Base-by-base conservation (phyloP, 1,140 invertebrate species). In the Aphis craccivora region DNA sequence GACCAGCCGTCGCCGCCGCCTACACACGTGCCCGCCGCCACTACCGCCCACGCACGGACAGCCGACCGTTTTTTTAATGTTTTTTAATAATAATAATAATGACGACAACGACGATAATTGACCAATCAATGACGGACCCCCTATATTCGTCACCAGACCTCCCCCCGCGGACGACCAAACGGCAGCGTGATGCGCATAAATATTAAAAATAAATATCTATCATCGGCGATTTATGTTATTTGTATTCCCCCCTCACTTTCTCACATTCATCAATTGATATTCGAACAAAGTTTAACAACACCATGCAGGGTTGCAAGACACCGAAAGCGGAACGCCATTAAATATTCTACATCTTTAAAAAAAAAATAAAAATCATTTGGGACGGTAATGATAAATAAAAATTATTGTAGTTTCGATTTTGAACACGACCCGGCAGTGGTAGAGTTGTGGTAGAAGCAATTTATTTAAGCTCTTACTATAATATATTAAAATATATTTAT, bases 41-140 rank as follows among this genome's bases (percentile, higher is more conserved):
- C 30, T 37, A 22, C 67, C n/a, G 14, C 90, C 67, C 67, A 83
- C 90, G 90, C 90, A 45, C 23, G 11, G 51, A 35, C 76, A 45
- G 60, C 55, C 53, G 89, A 90, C 88, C 11, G 90, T 91, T 45
- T 91, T 91, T 86, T 40, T 86, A 30, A 86, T n/a, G 30, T 86
- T 83, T 84, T 40, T 55, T 87, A 86, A 45, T 45, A 87, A 45
- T 87, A 87, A 87, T 87, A 45, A 87, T 87, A 87, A 87, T n/a
- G 9, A 40, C 1, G 45, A 91, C 23, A 45, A 91, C 43, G 43
- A 90, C 30, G 25, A 81, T 91, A 91, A 91, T 76, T 91, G 90
- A 67, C 55, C 40, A 91, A 91, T 91, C 25, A 20, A 0, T 40
- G 89, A 22, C 1, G 37, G 14, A 18, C 60, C 53, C 89, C 37